A percentile compares a stretch with the other conserved stretches of the same genome.
Conservation (phyloP, 2,888 invertebrate genomes). For the Lampropteryx suffumata region DNA sequence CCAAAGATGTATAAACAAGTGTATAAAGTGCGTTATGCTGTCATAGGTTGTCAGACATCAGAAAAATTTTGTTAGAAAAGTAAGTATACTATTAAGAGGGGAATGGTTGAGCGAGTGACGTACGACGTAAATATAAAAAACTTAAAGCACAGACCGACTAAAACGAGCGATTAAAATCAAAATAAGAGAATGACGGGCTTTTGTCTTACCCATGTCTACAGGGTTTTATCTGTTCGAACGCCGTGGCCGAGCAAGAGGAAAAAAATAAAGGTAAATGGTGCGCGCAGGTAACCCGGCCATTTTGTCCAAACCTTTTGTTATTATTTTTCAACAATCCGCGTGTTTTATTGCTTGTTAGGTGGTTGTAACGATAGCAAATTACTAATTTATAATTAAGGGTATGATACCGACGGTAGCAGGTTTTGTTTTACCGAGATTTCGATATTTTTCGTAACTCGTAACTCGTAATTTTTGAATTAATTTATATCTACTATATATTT, state of each 20-base stretch:
- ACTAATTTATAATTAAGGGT: slow-evolving; percentile 61
- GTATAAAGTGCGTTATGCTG: no score
- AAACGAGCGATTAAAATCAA: slow-evolving; percentile 71
- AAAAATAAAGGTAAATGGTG: slow-evolving; percentile 49
- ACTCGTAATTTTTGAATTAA: no score
- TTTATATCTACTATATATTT: no score
- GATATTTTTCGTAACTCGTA: no score
- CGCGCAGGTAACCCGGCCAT: slow-evolving; percentile 71
- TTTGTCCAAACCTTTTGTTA: slow-evolving; percentile 65
- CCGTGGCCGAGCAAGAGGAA: slow-evolving; percentile 54
- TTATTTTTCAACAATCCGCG: slow-evolving; percentile 76
- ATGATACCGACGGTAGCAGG: slow-evolving; percentile 25
- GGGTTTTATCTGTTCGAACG: slow-evolving; percentile 66
- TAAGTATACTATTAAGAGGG: no score
- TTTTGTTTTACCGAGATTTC: not conserved
- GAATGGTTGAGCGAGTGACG: no score
- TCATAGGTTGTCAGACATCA: no score
- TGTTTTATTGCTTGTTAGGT: slow-evolving; percentile 76
- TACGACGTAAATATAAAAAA: slow-evolving; percentile 58
- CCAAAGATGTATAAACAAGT: no score
- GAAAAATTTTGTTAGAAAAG: no score
- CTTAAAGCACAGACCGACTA: slow-evolving; percentile 52
- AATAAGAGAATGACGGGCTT: slow-evolving; percentile 73
- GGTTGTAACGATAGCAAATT: slow-evolving; percentile 63
- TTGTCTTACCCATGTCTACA: slow-evolving; percentile 79